Evolutionary conservation across 1,140 invertebrate species (phyloP), one percentile per base, ranked within the genome.

Genomic region (Drosophila bocqueti): DNA sequence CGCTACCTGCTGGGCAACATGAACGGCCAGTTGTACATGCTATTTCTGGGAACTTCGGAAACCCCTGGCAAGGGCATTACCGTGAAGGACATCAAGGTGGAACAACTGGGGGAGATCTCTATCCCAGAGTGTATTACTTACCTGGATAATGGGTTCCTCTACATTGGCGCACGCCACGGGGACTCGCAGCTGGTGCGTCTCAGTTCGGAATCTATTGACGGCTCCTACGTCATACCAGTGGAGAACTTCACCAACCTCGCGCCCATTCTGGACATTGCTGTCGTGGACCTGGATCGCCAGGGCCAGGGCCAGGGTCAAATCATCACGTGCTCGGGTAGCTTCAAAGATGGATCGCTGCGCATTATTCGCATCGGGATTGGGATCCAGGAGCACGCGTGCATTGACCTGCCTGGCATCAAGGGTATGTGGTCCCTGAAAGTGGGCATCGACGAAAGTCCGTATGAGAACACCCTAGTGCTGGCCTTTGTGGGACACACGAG

Each of bases 101-200:
- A 99, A 94, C 93, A 98, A 4, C 93, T 99, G 21, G 98, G 98
- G 43, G 97, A 99, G 94, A 99, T 99, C 42, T 98, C 98, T 16
- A 99, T 99, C 76, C 98, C 99, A 4, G 98, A 99, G 93, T 99
- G 98, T 91, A 97, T 99, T 91, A 99, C 98, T n/a, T 99, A 99
- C 92, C 94, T 99, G 52, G 99, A 99, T 92, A 99, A 99, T 94
- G 98, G 98, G 46, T 99, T 99, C 29, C 96, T 99, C 54, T 99
- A 99, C 93, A 96, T 99, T 81, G 99, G 99, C 0, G 99, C 98
- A 1, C 95, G 98, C 24, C 94, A 99, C 26, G 99, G 99, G 0
- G 99, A 99, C 93, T 99, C 98, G 0, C 99, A 99, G 75, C 94
- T 99, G 4, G 96, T 99, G 1, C 98, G 98, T 89, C 94, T 99